phyloP scores from a whole-genome alignment of 2,113 vertebrate species.

The Otus sunia region DNA sequence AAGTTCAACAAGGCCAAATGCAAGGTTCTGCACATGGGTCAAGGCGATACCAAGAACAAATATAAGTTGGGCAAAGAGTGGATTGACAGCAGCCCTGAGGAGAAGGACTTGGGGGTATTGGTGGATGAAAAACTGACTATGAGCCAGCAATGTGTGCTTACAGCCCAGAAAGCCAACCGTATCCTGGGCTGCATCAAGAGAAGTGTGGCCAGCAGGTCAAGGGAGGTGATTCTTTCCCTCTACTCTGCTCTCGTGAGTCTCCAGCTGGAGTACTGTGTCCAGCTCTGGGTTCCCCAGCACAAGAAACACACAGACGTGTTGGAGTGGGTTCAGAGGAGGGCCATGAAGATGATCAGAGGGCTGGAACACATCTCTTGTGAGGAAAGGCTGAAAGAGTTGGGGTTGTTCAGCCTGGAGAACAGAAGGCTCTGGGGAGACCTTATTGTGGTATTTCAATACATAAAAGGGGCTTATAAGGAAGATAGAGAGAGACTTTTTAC shows the following conservation, averaged over 20 bases:
- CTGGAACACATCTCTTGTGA: no score
- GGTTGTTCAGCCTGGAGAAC: no score
- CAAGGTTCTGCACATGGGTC: not conserved
- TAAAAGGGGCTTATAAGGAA: no score
- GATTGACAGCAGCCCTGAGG: not conserved
- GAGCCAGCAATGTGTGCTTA: no score
- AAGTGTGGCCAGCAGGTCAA: no score
- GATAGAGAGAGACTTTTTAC: no score
- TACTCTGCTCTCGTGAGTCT: not conserved
- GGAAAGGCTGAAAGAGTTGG: no score
- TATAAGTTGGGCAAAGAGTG: not conserved
- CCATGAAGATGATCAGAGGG: no score
- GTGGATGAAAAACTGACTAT: not conserved
- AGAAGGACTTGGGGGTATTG: not conserved
- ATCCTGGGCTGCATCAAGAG: not conserved
- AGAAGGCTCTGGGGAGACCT: no score
- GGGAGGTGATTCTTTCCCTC: not conserved
- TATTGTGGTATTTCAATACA: no score
- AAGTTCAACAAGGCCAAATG: not conserved
- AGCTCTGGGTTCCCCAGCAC: not conserved
- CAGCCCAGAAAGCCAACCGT: not conserved
- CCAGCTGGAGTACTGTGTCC: not conserved
- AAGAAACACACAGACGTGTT: no score
- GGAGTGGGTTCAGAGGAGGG: no score
- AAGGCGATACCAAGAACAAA: fast-evolving